Conservation (phyloP, 2,888 invertebrate genomes). For the Sabellastarte sp. region DNA sequence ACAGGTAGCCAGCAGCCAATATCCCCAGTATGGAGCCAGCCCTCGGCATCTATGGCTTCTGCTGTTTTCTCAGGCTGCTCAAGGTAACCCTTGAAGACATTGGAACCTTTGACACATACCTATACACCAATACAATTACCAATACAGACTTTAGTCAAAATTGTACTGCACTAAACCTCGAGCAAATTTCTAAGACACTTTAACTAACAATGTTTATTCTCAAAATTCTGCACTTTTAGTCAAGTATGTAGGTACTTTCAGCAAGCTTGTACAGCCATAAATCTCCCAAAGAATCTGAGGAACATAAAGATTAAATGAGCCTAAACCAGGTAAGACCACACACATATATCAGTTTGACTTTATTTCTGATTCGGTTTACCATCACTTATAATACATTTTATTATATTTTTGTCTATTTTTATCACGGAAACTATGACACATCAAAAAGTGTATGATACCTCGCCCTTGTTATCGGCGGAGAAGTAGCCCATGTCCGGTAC, state of each 20-base stretch:
- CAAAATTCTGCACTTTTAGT: too few species aligned
- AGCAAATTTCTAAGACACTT: neutral
- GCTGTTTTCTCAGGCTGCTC: constrained; percentile 49
- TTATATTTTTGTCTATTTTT: too few species aligned
- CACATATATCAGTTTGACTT: too few species aligned
- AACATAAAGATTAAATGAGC: too few species aligned
- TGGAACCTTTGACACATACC: constrained; percentile 36
- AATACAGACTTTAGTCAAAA: neutral
- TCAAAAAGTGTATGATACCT: too few species aligned
- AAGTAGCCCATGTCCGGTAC: constrained; percentile 89
- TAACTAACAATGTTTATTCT: neutral
- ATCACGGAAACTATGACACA: too few species aligned
- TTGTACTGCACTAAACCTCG: neutral
- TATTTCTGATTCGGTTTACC: too few species aligned
- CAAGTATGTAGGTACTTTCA: too few species aligned
- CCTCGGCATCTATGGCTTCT: constrained; percentile 49
- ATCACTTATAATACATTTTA: too few species aligned
- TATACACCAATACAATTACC: neutral
- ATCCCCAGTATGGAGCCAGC: constrained; percentile 82
- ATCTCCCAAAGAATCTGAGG: too few species aligned
- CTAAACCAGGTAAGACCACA: too few species aligned
- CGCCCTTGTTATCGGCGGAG: constrained; percentile 37
- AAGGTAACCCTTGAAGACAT: constrained; percentile 47
- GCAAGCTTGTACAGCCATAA: too few species aligned
- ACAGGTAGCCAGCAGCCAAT: constrained; percentile 93